Evolutionary conservation across 2,888 invertebrate species (phyloP).

Genomic region (Onthophagus sagittarius): DNA sequence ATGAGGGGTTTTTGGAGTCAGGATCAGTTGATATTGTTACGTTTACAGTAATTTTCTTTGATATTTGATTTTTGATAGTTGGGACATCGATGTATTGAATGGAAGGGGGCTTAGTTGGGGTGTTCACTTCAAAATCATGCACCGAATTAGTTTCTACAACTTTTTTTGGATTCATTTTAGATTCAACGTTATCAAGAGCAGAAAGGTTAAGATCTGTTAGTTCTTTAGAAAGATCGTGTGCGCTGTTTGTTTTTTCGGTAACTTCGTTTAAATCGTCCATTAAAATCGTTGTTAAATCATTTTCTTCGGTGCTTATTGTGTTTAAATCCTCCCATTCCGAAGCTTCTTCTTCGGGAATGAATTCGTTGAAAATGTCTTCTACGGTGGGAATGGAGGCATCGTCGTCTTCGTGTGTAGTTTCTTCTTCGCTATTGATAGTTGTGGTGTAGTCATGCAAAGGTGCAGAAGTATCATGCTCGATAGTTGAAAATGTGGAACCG

Average conservation of each 20-base stretch:
- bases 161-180: neutral
- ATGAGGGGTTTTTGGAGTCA: conserved; percentile 50
- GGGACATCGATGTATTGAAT: conserved; percentile 40
- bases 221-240: conserved; percentile 38
- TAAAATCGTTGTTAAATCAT: neutral
- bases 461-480: conserved; percentile 38
- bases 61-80: conserved; percentile 35
- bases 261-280: neutral
- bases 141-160: conserved; percentile 1
- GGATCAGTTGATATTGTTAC: conserved; percentile 75
- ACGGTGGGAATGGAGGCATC: neutral
- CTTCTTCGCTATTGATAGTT: conserved; percentile 31
- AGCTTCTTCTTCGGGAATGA: neutral
- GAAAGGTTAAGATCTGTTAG: conserved; percentile 41
- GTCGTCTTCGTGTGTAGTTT: conserved; percentile 1
- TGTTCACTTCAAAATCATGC: conserved; percentile 10
- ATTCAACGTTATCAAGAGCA: conserved; percentile 15
- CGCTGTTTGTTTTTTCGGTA: neutral
- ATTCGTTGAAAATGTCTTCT: conserved; percentile 8
- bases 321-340: neutral
- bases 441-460: conserved; percentile 40
- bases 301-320: neutral
- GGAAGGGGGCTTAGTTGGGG: conserved; percentile 19
- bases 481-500: conserved; percentile 28
- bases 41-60: conserved; percentile 72